Evolutionary conservation across 2,113 vertebrate species (phyloP).

Genomic region (Phrynocephalus versicolor): DNA sequence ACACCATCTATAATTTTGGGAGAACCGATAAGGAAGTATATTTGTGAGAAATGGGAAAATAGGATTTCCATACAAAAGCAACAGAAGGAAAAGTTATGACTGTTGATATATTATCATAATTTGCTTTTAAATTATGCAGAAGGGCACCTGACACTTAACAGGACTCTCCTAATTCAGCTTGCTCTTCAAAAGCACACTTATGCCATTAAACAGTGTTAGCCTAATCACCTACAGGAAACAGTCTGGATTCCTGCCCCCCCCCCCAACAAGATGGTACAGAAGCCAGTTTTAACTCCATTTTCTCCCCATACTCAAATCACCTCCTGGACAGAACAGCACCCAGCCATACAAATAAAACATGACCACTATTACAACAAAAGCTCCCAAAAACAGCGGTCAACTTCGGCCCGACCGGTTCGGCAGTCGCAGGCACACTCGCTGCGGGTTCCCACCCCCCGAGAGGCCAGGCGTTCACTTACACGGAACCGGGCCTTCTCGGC

Average conservation of each 20-base stretch:
- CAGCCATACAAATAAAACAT: neutral
- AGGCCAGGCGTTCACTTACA: too few relatives aligned
- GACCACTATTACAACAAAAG: neutral
- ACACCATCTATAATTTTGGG: neutral
- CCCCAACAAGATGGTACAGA: neutral
- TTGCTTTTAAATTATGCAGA: neutral
- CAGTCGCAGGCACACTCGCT: too few relatives aligned
- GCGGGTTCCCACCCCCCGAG: too few relatives aligned
- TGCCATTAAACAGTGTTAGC: neutral
- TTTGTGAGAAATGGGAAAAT: rapidly evolving
- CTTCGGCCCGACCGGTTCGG: too few relatives aligned
- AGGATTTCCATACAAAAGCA: neutral
- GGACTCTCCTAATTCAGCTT: neutral
- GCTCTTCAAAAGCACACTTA: neutral
- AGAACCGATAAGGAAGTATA: neutral
- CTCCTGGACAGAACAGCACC: neutral
- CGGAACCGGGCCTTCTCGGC: too few relatives aligned
- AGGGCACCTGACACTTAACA: neutral
- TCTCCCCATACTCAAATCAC: neutral
- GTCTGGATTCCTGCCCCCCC: neutral
- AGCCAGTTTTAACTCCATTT: neutral
- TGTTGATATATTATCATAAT: neutral
- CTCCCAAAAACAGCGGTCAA: too few relatives aligned
- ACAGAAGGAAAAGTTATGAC: too few relatives aligned
- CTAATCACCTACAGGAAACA: neutral